Percentiles rank a stretch among this genome's conserved stretches.
phyloP scores from a whole-genome alignment of 53 echinoderm and acorn worm genomes.

The Arbacia lixula region DNA sequence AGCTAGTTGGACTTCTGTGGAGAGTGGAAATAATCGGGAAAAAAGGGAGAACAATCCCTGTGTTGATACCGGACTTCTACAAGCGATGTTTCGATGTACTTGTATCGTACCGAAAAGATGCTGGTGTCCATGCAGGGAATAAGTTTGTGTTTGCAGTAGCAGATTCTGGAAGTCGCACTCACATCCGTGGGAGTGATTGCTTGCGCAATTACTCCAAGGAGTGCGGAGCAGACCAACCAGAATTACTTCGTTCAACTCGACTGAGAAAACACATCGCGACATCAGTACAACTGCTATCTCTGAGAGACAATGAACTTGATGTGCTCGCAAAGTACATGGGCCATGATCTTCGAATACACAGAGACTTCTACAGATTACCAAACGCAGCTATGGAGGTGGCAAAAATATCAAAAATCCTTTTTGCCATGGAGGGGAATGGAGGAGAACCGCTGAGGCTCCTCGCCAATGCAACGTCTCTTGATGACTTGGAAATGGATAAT shows the following conservation, averaged over 20 bases:
- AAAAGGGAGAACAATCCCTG: slow-evolving; percentile 70
- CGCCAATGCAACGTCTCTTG: slow-evolving; percentile 24
- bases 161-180: slow-evolving; percentile 1
- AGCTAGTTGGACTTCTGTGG: slow-evolving; percentile 34
- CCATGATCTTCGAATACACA: slow-evolving; percentile 37
- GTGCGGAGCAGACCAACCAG: slow-evolving; percentile 45
- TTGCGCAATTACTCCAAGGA: slow-evolving; percentile 23
- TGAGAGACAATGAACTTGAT: neutral
- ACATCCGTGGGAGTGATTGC: slow-evolving; percentile 37
- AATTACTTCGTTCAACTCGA: slow-evolving; percentile 46
- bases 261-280: slow-evolving; percentile 50
- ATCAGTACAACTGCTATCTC: neutral
- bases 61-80: slow-evolving; percentile 46
- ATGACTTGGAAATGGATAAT: slow-evolving; percentile 21
- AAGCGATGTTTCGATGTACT: slow-evolving; percentile 1
- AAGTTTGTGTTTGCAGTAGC: slow-evolving; percentile 8
- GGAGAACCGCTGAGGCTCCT: slow-evolving; percentile 36
- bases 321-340: slow-evolving; percentile 39
- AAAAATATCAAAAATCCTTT: slow-evolving; percentile 48
- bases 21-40: slow-evolving; percentile 58
- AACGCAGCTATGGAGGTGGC: slow-evolving; percentile 45
- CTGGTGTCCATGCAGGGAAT: neutral
- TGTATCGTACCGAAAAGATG: neutral
- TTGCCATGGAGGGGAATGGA: slow-evolving; percentile 47
- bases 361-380: slow-evolving; percentile 46